Base-by-base conservation (phyloP, 2,113 vertebrate species). In the Anhinga anhinga region DNA sequence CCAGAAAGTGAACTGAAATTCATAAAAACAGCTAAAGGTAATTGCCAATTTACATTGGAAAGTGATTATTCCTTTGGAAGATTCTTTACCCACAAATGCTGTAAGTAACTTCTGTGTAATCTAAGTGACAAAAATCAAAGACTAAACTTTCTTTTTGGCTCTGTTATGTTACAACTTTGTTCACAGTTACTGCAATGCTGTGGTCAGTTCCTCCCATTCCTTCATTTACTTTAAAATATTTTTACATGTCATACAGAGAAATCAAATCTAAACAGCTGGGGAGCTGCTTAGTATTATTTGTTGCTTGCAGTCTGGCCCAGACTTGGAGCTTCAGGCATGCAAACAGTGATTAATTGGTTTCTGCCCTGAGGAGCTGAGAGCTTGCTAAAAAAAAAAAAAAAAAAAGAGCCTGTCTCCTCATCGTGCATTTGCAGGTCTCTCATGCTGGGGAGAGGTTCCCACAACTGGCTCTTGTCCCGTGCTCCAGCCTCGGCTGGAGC, bases 401-500 rank as follows among this genome's bases (percentile, higher is more conserved):
- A 2, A 15, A 17, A 5, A 63, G 26, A 86, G 10, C 9, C 20
- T 79, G 10, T 59, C 40, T 67, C 22, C 42, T 78, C 44, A 13
- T 18, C 61, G 27, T 40, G 12, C 34, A 30, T 69, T 45, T 82
- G 36, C 18, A 44, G 38, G 19, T 61, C 36, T 49, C 49, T 65
- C 1, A 0, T 53, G 45, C 1, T 11, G 47, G 36, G 27, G 47
- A 62, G 53, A 62, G 17, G 10, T 69, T 87, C 22, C 53, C 47
- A 30, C 15, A 30, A 23, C 16, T 14, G 23, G 47, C 32, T 49
- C 7, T 69, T 73, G 36, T 61, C 76, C 69, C 42, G 9, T 1
- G 1, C 15, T 63, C 34, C 32, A 42, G 15, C 32, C 0, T 0
- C 6, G 13, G 49, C 62, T 29, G 3, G 38, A 40, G 38, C 38